phyloP scores from a whole-genome alignment of 2,113 vertebrate species.

The Tragelaphus strepsiceros region DNA sequence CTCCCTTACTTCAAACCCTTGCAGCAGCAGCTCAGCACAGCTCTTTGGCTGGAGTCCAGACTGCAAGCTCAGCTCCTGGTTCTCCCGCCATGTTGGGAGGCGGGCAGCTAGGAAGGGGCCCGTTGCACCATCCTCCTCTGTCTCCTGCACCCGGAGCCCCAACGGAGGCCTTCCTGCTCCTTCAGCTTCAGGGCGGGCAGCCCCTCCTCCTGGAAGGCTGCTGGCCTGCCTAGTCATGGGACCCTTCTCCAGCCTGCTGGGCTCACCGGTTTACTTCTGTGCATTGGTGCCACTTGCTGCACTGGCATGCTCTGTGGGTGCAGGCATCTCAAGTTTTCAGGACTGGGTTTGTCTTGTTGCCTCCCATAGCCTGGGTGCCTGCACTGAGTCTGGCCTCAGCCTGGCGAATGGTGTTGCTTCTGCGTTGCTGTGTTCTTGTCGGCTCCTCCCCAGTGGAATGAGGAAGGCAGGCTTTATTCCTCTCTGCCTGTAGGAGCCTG shows the following conservation, averaged over 20 bases:
- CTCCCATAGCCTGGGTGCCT: not conserved
- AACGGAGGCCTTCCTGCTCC: not conserved
- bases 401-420: not conserved
- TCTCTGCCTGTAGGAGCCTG: not conserved
- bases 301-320: accelerated
- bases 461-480: not conserved
- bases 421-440: not conserved
- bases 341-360: not conserved
- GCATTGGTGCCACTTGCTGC: accelerated
- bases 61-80: not conserved
- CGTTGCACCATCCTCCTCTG: accelerated
- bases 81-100: not conserved
- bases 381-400: accelerated
- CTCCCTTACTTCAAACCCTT: not conserved
- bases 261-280: accelerated
- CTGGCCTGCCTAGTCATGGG: accelerated
- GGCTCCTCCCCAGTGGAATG: not conserved
- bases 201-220: not conserved
- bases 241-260: not conserved
- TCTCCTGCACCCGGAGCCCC: not conserved
- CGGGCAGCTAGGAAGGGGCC: not conserved
- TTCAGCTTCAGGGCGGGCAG: not conserved
- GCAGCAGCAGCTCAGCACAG: accelerated
- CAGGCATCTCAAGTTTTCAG: not conserved
- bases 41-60: not conserved